phyloP scores from a whole-genome alignment of 1,140 invertebrate genomes.

The Caenorhabditis briggsae region DNA sequence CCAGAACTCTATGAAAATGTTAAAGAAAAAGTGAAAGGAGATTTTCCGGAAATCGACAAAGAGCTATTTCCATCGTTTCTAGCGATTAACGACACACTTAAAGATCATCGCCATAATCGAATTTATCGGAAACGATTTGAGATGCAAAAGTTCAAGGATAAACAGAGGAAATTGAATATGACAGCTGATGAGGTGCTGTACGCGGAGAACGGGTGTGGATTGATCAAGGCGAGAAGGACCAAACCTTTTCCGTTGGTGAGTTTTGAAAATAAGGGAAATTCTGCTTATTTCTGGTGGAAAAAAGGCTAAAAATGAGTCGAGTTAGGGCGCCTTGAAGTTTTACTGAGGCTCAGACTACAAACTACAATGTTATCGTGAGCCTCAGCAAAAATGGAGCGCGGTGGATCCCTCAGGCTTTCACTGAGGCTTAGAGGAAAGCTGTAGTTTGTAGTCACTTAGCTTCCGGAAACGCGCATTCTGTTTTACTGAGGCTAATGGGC shows the following conservation, averaged over 20 bases:
- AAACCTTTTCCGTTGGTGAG: conserved; percentile 58
- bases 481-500: too few relatives aligned
- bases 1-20: background rate
- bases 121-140: conserved; percentile 59
- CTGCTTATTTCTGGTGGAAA: background rate
- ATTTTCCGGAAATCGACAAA: conserved; percentile 7
- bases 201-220: conserved; percentile 16
- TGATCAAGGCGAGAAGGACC: conserved; percentile 50
- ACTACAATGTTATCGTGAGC: too few relatives aligned
- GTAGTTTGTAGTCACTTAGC: too few relatives aligned
- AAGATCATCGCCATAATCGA: conserved; percentile 49
- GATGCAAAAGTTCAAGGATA: conserved; percentile 42
- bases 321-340: too few relatives aligned
- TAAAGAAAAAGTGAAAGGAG: conserved; percentile 3
- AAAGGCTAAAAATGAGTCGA: background rate
- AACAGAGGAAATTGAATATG: conserved; percentile 41
- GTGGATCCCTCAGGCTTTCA: too few relatives aligned
- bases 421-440: too few relatives aligned
- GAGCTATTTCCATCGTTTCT: conserved; percentile 21
- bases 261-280: background rate
- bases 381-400: too few relatives aligned
- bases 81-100: background rate
- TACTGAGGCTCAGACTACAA: too few relatives aligned
- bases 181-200: conserved; percentile 22
- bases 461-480: too few relatives aligned